Evolutionary conservation across 2,888 invertebrate genomes (phyloP), one percentile per base, ranked within the genome.

Genomic region (Pollenia amentaria): DNA sequence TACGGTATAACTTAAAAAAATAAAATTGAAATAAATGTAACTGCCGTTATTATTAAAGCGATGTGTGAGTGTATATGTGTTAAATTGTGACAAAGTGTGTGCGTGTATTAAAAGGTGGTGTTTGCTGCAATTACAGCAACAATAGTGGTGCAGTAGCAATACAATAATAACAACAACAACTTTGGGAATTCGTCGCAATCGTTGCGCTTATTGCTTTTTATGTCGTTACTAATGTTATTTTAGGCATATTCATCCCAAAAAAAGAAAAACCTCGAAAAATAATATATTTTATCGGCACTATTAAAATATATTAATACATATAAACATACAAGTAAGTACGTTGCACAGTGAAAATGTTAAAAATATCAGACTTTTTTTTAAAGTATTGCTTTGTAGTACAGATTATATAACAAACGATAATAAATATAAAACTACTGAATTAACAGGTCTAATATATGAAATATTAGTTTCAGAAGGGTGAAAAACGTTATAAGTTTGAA

Each of bases 221-320:
- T 70, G 64, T 72, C 65, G 48, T 60, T 85, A 72, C 76, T 85
- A 85, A 81, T 70, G 29, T 48, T 78, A 73, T 84, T 79, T 82
- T 79, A 46, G 46, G 51, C 65, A 78, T 69, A 76, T 70, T 67
- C 18, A 60, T 60, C 10, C 57, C 14, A 69, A 83, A 76, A 70
- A 12, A 51, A 38, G 18, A 60, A 80, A 62, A 55, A 51, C 6
- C 6, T 3, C 40, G 44, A 14, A 9, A 46, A 72, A 40, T 55
- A 78, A 51, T 16, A 12, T 14, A 44, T 83, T 72, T 84, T 84
- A 73, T 78, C 78, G 55, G 69, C 70, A 42, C 29, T 44, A 67
- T 40, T 6, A 29, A 29, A 29, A 29, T 29, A 29, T 29, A 29
- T 16, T 21, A 21, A 42, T 18, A 42, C 40, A 51, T 9, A 51